These are phyloP conservation scores for Lytechinus pictus DNA, from an alignment of 35 echinoderm and acorn worm species.

Conservation along the genomic window DNA sequence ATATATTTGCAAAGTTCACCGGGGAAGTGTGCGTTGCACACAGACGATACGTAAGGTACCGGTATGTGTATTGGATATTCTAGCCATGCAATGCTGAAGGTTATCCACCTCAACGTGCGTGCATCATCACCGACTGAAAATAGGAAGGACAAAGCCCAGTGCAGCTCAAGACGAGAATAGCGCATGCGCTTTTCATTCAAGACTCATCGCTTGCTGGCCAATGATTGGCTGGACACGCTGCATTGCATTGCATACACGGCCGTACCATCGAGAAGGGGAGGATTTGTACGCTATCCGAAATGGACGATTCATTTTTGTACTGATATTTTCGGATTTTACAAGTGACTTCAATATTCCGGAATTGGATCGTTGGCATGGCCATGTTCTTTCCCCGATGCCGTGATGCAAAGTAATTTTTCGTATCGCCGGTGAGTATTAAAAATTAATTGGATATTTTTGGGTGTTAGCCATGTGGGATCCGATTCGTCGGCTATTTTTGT, in stretches of 20 bases:
- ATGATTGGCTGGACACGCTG: background rate
- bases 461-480: background rate
- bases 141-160: background rate
- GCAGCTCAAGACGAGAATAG: background rate
- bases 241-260: background rate
- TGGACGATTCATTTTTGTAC: background rate
- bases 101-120: background rate
- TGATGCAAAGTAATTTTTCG: slow-evolving; percentile 13
- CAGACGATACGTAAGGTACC: background rate
- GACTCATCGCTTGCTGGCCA: too few species aligned
- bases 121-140: background rate
- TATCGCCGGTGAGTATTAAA: background rate
- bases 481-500: background rate
- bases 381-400: background rate
- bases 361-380: background rate
- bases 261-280: background rate
- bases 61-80: background rate
- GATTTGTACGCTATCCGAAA: background rate
- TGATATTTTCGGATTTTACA: slow-evolving; percentile 3
- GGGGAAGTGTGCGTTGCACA: too few species aligned
- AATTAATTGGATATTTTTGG: slow-evolving; percentile 5
- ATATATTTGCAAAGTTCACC: too few species aligned
- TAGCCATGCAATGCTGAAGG: background rate
- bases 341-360: background rate
- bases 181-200: background rate